These are phyloP conservation scores for Pristionchus maxplancki DNA, from an alignment of 2,888 invertebrate genomes.

Conservation along the genomic window DNA sequence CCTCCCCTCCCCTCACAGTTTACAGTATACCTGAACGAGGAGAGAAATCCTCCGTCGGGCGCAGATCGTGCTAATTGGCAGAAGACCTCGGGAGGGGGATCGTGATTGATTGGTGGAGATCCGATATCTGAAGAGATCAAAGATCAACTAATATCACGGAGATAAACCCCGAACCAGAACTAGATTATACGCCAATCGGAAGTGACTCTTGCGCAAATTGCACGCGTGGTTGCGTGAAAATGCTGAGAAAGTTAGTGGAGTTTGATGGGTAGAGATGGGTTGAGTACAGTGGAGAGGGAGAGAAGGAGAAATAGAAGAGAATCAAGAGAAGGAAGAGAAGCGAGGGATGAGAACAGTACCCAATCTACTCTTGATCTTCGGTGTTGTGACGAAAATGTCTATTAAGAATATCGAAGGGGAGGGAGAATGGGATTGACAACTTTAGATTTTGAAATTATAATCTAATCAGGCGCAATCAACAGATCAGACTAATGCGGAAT, in stretches of 20 bases:
- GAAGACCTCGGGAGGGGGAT: constrained; percentile 44
- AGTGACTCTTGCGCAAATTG: background rate
- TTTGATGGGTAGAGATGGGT: constrained; percentile 6
- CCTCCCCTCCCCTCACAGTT: background rate
- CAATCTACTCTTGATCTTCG: constrained; percentile 16
- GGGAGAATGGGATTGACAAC: background rate
- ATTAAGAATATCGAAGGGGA: background rate
- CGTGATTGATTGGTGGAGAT: constrained; percentile 32
- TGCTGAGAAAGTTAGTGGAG: background rate
- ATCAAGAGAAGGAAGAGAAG: background rate
- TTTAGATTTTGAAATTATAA: background rate
- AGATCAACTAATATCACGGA: background rate
- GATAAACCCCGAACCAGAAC: background rate
- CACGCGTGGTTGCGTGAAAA: background rate
- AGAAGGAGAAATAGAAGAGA: background rate
- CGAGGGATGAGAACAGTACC: background rate
- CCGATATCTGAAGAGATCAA: constrained; percentile 29
- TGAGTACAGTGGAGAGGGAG: background rate
- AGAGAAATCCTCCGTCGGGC: constrained; percentile 35
- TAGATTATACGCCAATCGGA: background rate
- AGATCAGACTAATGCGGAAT: background rate
- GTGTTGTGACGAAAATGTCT: constrained; percentile 6
- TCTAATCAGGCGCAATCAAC: background rate
- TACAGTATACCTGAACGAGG: constrained; percentile 42
- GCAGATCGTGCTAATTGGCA: constrained; percentile 15